These are phyloP conservation scores for Ciconia maguari DNA, from an alignment of 2,113 vertebrate species.

Conservation along the genomic window DNA sequence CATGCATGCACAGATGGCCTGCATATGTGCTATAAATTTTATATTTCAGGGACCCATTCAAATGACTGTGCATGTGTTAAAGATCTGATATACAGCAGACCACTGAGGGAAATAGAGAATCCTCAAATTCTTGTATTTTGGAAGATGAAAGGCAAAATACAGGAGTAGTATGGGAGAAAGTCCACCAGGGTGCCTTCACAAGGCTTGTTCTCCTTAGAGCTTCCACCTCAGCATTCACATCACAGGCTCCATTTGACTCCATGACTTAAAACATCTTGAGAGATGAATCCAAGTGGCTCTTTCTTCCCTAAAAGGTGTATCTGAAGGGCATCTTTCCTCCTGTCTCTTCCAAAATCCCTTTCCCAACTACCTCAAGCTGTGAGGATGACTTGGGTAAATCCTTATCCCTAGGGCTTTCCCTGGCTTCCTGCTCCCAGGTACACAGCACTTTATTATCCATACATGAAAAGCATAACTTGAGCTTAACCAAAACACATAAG, in stretches of 20 bases:
- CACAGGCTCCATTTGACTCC: neutral
- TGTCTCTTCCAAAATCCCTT: neutral
- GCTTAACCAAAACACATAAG: neutral
- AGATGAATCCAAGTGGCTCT: neutral
- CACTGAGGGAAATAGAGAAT: neutral
- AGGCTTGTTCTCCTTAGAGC: neutral
- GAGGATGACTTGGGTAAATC: neutral
- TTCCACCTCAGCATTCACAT: neutral
- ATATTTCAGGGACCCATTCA: neutral
- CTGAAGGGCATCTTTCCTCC: neutral
- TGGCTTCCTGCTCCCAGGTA: neutral
- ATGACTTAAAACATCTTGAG: neutral
- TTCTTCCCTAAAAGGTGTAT: neutral
- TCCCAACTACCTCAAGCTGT: neutral
- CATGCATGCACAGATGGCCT: neutral
- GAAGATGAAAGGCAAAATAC: neutral
- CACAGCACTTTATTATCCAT: neutral
- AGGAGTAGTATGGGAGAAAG: neutral
- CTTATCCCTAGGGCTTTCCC: neutral
- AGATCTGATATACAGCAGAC: neutral
- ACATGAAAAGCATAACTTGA: neutral
- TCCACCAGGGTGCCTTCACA: rapidly evolving
- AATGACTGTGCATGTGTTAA: neutral
- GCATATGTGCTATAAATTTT: neutral
- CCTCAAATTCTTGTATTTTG: neutral